phyloP scores from a whole-genome alignment of 2,888 invertebrate genomes.

The Gonocerus acuteangulatus region DNA sequence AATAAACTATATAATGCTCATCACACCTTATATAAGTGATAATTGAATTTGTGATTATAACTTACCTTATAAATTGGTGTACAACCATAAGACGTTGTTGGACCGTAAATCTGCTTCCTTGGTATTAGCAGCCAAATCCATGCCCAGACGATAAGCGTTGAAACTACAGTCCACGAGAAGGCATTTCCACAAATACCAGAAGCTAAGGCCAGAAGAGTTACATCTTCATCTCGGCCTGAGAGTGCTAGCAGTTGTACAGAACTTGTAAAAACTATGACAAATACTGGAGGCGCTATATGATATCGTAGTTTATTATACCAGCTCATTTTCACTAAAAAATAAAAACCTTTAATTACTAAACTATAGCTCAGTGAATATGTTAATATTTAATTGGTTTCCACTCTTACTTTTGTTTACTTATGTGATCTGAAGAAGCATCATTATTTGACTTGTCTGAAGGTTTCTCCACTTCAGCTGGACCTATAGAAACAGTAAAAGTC shows the following conservation, averaged over 20 bases:
- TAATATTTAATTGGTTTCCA: background rate
- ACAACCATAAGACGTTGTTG: slow-evolving; percentile 46
- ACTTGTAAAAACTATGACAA: slow-evolving; percentile 41
- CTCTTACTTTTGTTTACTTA: no score
- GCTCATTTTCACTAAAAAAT: slow-evolving; percentile 7
- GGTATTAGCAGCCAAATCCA: slow-evolving; percentile 44
- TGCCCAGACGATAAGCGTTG: slow-evolving; percentile 42
- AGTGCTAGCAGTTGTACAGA: slow-evolving; percentile 41
- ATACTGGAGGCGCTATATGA: slow-evolving; percentile 41
- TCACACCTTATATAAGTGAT: no score
- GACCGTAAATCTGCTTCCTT: slow-evolving; percentile 44
- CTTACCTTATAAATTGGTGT: slow-evolving; percentile 42
- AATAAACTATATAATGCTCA: no score
- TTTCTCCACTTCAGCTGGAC: no score
- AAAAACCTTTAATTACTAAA: background rate
- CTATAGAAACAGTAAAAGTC: no score
- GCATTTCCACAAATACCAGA: slow-evolving; percentile 39
- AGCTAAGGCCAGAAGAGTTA: slow-evolving; percentile 34
- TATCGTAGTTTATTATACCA: slow-evolving; percentile 37
- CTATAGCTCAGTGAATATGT: background rate
- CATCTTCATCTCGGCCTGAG: slow-evolving; percentile 38
- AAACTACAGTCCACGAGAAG: slow-evolving; percentile 41
- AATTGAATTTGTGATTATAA: no score
- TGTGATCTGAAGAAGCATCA: no score
- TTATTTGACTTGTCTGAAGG: no score